Conservation (phyloP, 2,797 vertebrate species). For the Pangasius sanitwongsei region DNA sequence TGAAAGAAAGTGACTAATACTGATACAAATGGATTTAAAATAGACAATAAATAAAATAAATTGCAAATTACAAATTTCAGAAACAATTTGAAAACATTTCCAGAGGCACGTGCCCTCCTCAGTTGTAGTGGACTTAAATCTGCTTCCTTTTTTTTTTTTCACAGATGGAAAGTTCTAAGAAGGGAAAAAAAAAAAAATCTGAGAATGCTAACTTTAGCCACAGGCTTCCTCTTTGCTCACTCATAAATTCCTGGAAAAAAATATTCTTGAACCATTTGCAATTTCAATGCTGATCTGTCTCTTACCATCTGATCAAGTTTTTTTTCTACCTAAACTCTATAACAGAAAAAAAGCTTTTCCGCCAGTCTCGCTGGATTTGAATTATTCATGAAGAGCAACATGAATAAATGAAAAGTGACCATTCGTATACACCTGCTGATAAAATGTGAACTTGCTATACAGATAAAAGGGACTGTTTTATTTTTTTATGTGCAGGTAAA, state of each 20-base stretch:
- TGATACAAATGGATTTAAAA: not conserved
- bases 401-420: conserved; percentile 17
- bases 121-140: not conserved
- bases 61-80: not conserved
- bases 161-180: not conserved
- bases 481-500: not conserved
- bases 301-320: not conserved
- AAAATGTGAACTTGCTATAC: not conserved
- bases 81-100: not conserved
- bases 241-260: not conserved
- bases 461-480: not conserved
- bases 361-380: not conserved
- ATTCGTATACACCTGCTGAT: not conserved
- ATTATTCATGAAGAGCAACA: not conserved
- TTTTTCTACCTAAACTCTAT: not conserved
- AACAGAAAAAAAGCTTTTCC: not conserved
- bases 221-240: not conserved
- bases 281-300: not conserved
- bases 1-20: not conserved
- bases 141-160: not conserved
- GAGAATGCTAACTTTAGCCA: not conserved
- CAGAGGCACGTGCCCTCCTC: not conserved
- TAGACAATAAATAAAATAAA: not conserved
- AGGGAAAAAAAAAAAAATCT: not conserved
- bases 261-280: not conserved